phyloP scores from a whole-genome alignment of 2,888 invertebrate species.

The Helicoverpa assulta region DNA sequence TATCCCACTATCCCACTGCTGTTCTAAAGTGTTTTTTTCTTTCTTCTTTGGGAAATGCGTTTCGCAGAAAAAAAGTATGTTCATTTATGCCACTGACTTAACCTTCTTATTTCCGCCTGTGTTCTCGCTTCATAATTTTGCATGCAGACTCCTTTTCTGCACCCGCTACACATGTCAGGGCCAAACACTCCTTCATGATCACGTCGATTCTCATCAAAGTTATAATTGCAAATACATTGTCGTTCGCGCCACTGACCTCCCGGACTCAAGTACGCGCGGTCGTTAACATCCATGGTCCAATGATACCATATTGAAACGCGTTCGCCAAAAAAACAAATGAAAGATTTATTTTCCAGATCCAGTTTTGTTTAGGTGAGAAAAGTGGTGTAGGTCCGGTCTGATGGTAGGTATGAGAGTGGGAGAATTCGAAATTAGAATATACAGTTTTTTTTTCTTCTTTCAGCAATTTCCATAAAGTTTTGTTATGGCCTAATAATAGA shows the following conservation, averaged over 20 bases:
- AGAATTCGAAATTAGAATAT: too few species aligned
- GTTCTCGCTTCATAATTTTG: too few species aligned
- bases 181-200: conserved; percentile 31
- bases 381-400: background rate
- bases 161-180: conserved; percentile 13
- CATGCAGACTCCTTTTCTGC: background rate
- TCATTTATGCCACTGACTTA: too few species aligned
- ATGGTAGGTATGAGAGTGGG: too few species aligned
- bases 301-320: conserved; percentile 65
- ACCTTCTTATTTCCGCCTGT: too few species aligned
- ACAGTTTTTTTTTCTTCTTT: too few species aligned
- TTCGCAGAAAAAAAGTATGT: too few species aligned
- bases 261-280: conserved; percentile 84
- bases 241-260: conserved; percentile 84
- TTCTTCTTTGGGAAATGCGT: too few species aligned
- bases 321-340: conserved; percentile 41
- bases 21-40: too few species aligned
- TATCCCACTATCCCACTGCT: too few species aligned
- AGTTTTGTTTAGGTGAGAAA: conserved; percentile 16
- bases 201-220: conserved; percentile 70
- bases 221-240: conserved; percentile 81
- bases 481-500: too few species aligned
- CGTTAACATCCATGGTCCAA: conserved; percentile 67
- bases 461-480: too few species aligned
- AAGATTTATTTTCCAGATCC: conserved; percentile 32